Conservation (phyloP, 2,797 vertebrate genomes). For the Peromyscus melanophrys region DNA sequence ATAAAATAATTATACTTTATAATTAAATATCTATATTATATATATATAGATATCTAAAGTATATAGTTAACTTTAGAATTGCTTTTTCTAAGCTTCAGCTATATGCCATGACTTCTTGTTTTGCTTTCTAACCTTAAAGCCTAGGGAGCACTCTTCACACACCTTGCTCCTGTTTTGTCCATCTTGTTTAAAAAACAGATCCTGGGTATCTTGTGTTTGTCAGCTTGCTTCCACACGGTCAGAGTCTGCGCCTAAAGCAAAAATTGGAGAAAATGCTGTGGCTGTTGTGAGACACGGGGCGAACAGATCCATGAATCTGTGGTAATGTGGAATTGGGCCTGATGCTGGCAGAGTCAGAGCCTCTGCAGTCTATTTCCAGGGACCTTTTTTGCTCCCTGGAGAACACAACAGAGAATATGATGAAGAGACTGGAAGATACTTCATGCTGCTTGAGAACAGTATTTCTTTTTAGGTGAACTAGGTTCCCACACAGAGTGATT, state of each 20-base stretch:
- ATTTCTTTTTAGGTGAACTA: background rate
- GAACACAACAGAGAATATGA: background rate
- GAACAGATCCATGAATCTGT: background rate
- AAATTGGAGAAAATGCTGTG: constrained; percentile 49
- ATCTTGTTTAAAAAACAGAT: constrained; percentile 99
- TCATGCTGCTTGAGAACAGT: background rate
- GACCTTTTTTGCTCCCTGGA: background rate
- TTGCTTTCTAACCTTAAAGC: constrained; percentile 27
- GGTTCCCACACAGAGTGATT: background rate
- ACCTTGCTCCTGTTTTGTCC: constrained; percentile 97
- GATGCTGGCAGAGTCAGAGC: background rate
- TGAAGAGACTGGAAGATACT: background rate
- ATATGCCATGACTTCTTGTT: background rate
- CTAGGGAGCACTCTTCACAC: constrained; percentile 61
- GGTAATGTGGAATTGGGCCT: accelerated
- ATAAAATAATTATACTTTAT: background rate
- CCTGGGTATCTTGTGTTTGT: constrained; percentile 95
- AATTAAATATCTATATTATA: background rate
- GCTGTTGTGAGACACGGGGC: background rate
- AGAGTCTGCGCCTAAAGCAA: constrained; percentile 95
- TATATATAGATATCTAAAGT: background rate
- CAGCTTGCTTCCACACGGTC: constrained; percentile 98
- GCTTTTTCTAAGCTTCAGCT: constrained; percentile 53
- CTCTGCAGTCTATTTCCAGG: background rate
- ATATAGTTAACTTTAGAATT: background rate